Evolutionary conservation across 2,797 vertebrate species (phyloP).

Genomic region (Pitangus sulphuratus): DNA sequence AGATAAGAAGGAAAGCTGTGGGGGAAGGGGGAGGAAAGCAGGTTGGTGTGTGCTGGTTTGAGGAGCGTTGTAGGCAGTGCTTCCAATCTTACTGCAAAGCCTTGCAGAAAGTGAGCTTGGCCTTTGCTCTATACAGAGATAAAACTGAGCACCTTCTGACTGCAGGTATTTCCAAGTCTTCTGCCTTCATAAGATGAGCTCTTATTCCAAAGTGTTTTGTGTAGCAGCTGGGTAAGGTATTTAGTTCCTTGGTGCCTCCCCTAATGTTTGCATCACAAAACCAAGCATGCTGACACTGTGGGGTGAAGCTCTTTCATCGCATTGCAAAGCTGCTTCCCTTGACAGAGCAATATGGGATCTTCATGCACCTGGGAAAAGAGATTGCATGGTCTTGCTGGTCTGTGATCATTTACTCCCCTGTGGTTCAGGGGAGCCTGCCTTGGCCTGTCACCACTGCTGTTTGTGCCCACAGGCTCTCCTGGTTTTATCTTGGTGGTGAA

Average conservation of each 20-base stretch:
- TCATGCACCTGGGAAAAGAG: background rate
- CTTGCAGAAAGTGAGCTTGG: background rate
- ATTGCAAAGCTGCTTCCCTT: too few species aligned
- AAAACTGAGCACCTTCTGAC: background rate
- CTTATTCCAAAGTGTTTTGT: background rate
- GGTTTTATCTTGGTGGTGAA: background rate
- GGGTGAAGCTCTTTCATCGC: background rate
- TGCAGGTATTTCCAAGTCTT: background rate
- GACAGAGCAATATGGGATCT: too few species aligned
- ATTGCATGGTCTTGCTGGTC: background rate
- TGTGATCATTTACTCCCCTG: background rate
- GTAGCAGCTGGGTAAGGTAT: background rate
- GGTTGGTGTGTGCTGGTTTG: background rate
- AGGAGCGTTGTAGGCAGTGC: background rate
- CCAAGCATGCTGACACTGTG: background rate
- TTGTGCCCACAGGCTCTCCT: background rate
- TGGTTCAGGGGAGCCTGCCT: background rate
- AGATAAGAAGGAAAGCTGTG: background rate
- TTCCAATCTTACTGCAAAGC: background rate
- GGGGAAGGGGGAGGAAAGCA: background rate
- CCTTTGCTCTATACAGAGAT: background rate
- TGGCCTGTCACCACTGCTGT: background rate
- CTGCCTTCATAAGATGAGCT: background rate
- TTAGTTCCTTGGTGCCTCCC: background rate
- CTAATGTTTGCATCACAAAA: background rate